These are phyloP conservation scores for Luperina testacea DNA, from an alignment of 2,888 invertebrate genomes.

Conservation along the genomic window DNA sequence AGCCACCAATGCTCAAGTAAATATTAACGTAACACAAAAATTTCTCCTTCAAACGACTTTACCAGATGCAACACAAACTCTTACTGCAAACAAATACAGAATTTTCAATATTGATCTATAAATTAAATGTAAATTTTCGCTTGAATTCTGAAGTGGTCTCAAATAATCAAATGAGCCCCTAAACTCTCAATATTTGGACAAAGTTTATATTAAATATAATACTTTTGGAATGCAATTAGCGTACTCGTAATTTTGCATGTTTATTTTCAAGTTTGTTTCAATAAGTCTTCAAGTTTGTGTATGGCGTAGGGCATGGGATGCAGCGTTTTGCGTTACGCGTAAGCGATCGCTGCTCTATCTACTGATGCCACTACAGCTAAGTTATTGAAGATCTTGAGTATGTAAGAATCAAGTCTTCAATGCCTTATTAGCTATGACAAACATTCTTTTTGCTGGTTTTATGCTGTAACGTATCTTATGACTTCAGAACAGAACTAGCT, in stretches of 20 bases:
- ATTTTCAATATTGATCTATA: constrained; percentile 37
- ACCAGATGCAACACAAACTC: constrained; percentile 28
- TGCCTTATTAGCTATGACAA: neutral
- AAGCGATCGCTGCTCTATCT: no score
- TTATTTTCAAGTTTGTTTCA: constrained; percentile 77
- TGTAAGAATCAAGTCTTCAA: neutral
- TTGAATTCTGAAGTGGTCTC: constrained; percentile 41
- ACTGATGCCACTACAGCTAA: neutral
- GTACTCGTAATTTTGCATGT: constrained; percentile 73
- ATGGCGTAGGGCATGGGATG: neutral
- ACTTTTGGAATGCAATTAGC: constrained; percentile 74
- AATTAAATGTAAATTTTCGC: constrained; percentile 33
- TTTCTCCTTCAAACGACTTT: neutral
- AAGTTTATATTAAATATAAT: constrained; percentile 63
- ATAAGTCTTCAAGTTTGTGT: constrained; percentile 64
- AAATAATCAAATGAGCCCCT: constrained; percentile 43
- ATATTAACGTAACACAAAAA: neutral
- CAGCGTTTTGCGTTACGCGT: constrained; percentile 15
- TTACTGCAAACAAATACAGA: constrained; percentile 21
- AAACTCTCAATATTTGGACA: constrained; percentile 30
- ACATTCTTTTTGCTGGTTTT: neutral
- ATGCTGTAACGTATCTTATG: neutral
- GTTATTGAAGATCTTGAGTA: neutral
- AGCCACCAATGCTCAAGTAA: neutral
- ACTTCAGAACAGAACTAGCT: neutral